phyloP scores from a whole-genome alignment of 2,113 vertebrate genomes.

The Echinops telfairi region DNA sequence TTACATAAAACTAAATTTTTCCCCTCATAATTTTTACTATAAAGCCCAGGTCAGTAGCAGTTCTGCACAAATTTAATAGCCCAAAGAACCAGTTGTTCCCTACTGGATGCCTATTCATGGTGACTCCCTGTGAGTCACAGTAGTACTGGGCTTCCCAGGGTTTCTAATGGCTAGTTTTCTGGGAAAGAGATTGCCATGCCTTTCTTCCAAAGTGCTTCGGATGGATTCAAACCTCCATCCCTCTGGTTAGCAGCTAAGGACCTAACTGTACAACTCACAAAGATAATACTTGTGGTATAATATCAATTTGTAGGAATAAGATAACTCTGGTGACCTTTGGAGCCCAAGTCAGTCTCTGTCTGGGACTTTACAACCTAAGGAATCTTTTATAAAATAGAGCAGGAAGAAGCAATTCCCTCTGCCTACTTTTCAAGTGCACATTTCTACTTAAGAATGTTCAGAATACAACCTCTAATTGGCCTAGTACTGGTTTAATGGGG shows the following conservation, averaged over 20 bases:
- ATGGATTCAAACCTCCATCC: background rate
- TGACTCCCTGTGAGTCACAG: no score
- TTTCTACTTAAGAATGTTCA: constrained; percentile 66
- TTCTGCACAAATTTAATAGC: background rate
- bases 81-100: background rate
- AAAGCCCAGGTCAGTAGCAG: background rate
- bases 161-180: background rate
- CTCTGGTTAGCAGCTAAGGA: background rate
- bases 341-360: background rate
- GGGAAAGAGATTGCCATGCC: background rate
- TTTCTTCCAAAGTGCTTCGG: background rate
- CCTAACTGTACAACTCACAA: background rate
- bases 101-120: background rate
- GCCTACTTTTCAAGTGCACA: background rate
- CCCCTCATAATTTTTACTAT: background rate
- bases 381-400: constrained; percentile 26
- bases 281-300: background rate
- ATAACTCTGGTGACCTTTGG: background rate
- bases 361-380: constrained; percentile 31
- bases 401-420: constrained; percentile 50
- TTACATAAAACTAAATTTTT: background rate
- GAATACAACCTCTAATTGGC: constrained; percentile 37
- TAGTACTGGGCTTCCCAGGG: background rate
- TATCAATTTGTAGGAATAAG: constrained; percentile 29
- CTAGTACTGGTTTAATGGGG: constrained; percentile 65